phyloP scores from a whole-genome alignment of 2,888 invertebrate species.

The Ceratothoa steindachneri region DNA sequence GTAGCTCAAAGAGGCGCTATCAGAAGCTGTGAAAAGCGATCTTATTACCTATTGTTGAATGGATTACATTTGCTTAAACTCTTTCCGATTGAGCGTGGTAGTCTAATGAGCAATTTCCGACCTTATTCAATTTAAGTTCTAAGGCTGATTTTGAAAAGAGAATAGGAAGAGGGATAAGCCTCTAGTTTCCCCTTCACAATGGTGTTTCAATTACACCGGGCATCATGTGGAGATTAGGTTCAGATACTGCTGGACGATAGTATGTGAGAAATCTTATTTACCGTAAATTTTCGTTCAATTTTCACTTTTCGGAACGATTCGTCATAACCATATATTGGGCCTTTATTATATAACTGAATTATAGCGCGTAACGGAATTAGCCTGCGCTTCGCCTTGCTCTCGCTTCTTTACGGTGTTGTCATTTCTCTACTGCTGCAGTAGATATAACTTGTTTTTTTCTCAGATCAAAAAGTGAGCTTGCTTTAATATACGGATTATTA shows the following conservation, averaged over 20 bases:
- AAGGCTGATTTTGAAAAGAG: too few species aligned
- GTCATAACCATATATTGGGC: background rate
- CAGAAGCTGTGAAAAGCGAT: background rate
- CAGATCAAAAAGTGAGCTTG: background rate
- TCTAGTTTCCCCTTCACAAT: constrained; percentile 27
- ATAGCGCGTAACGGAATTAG: background rate
- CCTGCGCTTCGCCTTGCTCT: background rate
- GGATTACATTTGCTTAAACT: background rate
- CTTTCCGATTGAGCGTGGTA: background rate
- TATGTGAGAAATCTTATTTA: constrained; percentile 7
- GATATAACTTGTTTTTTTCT: background rate
- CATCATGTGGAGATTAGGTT: constrained; percentile 44
- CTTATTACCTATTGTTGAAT: background rate
- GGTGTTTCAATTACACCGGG: constrained; percentile 43
- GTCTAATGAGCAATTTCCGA: background rate
- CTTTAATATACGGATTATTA: background rate
- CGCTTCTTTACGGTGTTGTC: background rate
- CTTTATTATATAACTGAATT: background rate
- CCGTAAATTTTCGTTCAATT: background rate
- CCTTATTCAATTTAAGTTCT: too few species aligned
- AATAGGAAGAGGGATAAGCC: constrained; percentile 2
- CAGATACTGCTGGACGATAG: constrained; percentile 30
- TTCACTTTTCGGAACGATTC: background rate
- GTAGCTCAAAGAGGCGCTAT: background rate
- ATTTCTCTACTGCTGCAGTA: background rate